Base-by-base conservation (phyloP, 2,888 invertebrate genomes). In the Auanema sp. region DNA sequence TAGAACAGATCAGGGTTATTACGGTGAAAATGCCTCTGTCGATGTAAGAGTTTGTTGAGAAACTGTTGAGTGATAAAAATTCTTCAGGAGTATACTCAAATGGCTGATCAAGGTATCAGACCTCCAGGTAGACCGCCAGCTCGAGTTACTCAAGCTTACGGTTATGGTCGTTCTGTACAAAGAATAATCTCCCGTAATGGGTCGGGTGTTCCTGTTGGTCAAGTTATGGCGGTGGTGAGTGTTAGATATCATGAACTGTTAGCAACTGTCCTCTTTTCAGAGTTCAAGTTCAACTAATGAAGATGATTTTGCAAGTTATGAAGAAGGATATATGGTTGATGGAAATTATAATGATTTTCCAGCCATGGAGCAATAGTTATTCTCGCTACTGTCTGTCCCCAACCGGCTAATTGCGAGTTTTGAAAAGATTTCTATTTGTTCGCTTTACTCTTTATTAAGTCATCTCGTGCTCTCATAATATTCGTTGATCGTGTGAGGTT, bases 151-250 rank as follows among this genome's bases (percentile, higher is more conserved):
- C 47, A 47, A 47, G 16, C 47, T 16, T 47, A 47, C 10, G 47
- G 21, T 11, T 50, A 50, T 33, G 50, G n/a, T 12, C 24, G 53
- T 12, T 12, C 41, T 11, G 54, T 55, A n/a, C 58, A 61, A 33
- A 50, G 61, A 4, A 41, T 61, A 2, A 42, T 55, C 11, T 57
- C 66, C 4, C 57, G 69, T 23, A 66, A 66, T 41, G 69, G 69
- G 40, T 41, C 61, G 40, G 66, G 66, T 6, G 66, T 69, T 66
- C 66, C 64, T 49, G 65, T 66, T 61, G 65, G 60, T 23, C 69
- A 69, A 44, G 51, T 52, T 23, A 42, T 60, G 16, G 59, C 33
- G n/a, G 16, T 50, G 50, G 50, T 50, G 2, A 50, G 50, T 12
- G 10, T 12, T 33, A 11, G 12, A 4, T 14, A 52, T 53, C 24